Evolutionary conservation across 2,888 invertebrate genomes (phyloP), one percentile per base, ranked within the genome.

Genomic region (Drymonia ruficornis): DNA sequence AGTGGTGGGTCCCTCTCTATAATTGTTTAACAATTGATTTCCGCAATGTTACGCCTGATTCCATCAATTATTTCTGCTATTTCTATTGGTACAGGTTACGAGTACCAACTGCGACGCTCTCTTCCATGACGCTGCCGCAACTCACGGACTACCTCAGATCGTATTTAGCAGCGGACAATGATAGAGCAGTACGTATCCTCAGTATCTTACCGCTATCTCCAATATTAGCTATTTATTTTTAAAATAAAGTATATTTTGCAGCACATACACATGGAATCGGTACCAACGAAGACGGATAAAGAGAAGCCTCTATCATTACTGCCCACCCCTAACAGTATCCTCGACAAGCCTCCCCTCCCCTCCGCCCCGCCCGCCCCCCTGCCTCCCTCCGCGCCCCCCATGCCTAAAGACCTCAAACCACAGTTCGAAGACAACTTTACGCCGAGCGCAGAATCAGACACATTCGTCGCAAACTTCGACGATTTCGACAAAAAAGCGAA

Each of bases 111-210:
- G 94, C 94, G 49, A 96, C 97, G 55, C 86, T 98, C 47, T 96
- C 97, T 50, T 96, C 96, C 55, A 96, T 98, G 96, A 98, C 98
- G 0, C 89, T 98, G 56, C 97, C 97, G 19, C 97, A 98, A 83
- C 92, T 98, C 42, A 97, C 98, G 0, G 95, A 95, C 52, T 97
- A 96, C 81, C 93, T 98, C 28, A 95, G 96, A 0, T 89, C 90
- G 0, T 92, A 91, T 62, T 69, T 92, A 55, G 89, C 91, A 6
- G 85, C 90, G 0, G 91, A 91, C 60, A 86, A 82, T 43, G 91
- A 91, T 56, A 82, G 87, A 80, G 80, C 86, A 54, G 91, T 86
- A 74, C 62, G 78, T 69, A 19, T 51, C 0, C 23, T 4, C 23
- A 7, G 1, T 1, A 23, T 29, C 36, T 40, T 23, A 23, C n/a